Evolutionary conservation across 2,888 invertebrate species (phyloP).

Genomic region (Galerucella nymphaeae): DNA sequence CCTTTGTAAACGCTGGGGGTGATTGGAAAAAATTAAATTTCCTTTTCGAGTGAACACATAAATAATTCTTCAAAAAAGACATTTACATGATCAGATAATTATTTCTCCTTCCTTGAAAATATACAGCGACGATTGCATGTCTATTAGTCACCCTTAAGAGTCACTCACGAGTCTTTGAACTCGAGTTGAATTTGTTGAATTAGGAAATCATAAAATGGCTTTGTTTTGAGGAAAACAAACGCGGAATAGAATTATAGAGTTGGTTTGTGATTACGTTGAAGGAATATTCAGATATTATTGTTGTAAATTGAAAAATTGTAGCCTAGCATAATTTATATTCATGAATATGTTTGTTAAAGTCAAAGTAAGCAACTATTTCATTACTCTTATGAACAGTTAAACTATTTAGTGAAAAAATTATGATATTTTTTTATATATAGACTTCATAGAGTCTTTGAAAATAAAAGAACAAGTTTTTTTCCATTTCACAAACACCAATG

Average conservation of each 20-base stretch:
- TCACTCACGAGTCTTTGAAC: conserved; percentile 12
- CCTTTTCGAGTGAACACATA: not conserved
- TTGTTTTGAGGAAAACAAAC: not conserved
- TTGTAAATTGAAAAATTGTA: not conserved
- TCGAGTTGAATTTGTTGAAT: conserved; percentile 14
- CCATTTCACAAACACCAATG: not conserved
- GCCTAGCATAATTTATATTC: too few species aligned
- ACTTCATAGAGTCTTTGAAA: too few species aligned
- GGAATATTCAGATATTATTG: not conserved
- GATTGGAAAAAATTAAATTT: not conserved
- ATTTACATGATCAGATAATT: conserved; percentile 32
- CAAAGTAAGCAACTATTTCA: too few species aligned
- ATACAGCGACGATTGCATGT: conserved; percentile 10
- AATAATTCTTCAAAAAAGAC: conserved; percentile 25
- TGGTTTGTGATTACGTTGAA: not conserved
- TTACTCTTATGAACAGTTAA: too few species aligned
- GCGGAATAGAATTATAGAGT: not conserved
- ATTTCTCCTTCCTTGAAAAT: conserved; percentile 20
- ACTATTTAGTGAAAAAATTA: too few species aligned
- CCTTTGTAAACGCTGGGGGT: not conserved
- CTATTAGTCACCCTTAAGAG: conserved; percentile 18
- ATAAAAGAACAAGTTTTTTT: conserved; percentile 17
- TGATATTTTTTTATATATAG: too few species aligned
- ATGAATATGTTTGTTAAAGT: too few species aligned
- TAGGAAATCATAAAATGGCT: conserved; percentile 13